Conservation (phyloP, 1,140 invertebrate genomes). For the Dryas iulia region DNA sequence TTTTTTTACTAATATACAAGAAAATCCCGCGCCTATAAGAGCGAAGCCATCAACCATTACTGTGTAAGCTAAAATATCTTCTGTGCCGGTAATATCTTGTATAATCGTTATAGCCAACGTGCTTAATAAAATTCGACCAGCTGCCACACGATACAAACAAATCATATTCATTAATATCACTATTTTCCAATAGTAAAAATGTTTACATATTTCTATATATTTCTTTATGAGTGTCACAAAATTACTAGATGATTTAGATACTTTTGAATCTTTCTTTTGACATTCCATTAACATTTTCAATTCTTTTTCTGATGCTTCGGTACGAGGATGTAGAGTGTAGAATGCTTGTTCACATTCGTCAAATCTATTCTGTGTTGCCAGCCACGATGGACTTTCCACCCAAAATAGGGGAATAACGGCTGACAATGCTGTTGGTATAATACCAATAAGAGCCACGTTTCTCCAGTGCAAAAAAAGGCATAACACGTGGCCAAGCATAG, state of each 20-base stretch:
- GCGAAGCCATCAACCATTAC: slow-evolving; percentile 27
- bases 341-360: slow-evolving; percentile 30
- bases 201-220: slow-evolving; percentile 15
- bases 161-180: slow-evolving; percentile 5
- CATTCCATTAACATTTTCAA: slow-evolving; percentile 2
- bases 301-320: slow-evolving; percentile 23
- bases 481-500: slow-evolving; percentile 26
- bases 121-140: slow-evolving; percentile 24
- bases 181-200: slow-evolving; percentile 28
- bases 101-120: slow-evolving; percentile 34
- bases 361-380: slow-evolving; percentile 24
- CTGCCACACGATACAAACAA: slow-evolving; percentile 25
- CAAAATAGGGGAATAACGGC: slow-evolving; percentile 33
- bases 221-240: not conserved
- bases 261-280: not conserved
- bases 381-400: slow-evolving; percentile 34
- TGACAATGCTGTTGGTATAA: slow-evolving; percentile 33
- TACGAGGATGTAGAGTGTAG: slow-evolving; percentile 1
- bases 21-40: slow-evolving; percentile 22
- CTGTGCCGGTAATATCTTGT: slow-evolving; percentile 31
- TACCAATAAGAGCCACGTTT: slow-evolving; percentile 32
- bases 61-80: slow-evolving; percentile 25
- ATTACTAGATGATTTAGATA: not conserved
- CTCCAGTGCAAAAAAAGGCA: slow-evolving; percentile 33
- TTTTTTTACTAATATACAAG: slow-evolving; percentile 20